Conservation (phyloP, 1,140 invertebrate genomes). For the Platyscapa corneri region DNA sequence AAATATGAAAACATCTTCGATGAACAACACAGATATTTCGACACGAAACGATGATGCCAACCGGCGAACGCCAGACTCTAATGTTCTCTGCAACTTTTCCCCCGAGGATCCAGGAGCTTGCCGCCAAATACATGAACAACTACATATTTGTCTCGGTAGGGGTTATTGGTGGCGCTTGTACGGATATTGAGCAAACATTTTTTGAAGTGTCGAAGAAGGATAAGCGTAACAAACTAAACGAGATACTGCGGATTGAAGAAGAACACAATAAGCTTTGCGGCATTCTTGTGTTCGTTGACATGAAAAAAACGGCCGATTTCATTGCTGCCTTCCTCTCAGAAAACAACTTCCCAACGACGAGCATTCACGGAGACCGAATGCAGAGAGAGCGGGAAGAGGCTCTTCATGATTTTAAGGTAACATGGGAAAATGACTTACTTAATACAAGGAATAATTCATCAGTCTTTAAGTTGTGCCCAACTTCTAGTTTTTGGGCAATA, state of each 20-base stretch:
- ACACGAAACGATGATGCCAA: conserved; percentile 83
- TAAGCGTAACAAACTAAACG: conserved; percentile 83
- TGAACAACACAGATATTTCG: conserved; percentile 71
- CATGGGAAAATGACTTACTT: neutral
- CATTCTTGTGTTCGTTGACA: conserved; percentile 92
- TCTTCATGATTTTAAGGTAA: conserved; percentile 83
- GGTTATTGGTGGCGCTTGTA: conserved; percentile 90
- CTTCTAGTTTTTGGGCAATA: too few relatives aligned
- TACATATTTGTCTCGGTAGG: conserved; percentile 92
- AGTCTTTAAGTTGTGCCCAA: too few relatives aligned
- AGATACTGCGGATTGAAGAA: conserved; percentile 79
- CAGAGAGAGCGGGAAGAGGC: conserved; percentile 94
- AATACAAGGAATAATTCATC: too few relatives aligned
- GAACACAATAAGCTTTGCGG: conserved; percentile 73
- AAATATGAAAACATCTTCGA: neutral
- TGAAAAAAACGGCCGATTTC: conserved; percentile 92
- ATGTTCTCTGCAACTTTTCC: conserved; percentile 97
- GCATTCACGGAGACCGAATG: conserved; percentile 93
- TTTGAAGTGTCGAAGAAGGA: conserved; percentile 82
- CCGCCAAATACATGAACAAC: conserved; percentile 82
- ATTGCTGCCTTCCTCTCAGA: conserved; percentile 85
- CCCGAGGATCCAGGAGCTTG: conserved; percentile 85
- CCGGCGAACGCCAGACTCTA: conserved; percentile 83
- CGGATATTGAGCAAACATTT: conserved; percentile 91
- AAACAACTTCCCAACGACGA: conserved; percentile 83